Evolutionary conservation across 2,888 invertebrate species (phyloP).

Genomic region (Trachelus tabidus): DNA sequence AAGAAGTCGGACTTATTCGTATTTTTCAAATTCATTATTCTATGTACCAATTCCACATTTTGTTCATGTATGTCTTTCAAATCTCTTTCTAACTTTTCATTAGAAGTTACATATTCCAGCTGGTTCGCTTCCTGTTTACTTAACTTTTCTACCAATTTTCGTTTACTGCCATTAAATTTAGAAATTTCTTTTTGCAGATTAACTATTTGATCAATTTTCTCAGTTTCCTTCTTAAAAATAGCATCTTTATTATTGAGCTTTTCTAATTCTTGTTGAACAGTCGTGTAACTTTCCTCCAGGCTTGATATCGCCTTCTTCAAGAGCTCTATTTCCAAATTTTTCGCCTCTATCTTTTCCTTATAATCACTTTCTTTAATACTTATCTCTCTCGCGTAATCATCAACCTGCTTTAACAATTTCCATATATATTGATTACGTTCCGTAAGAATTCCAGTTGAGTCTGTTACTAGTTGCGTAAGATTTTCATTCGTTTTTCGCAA

Average conservation of each 20-base stretch:
- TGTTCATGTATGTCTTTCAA: conserved; percentile 30
- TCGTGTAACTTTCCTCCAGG: conserved; percentile 24
- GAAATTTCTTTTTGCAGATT: conserved; percentile 31
- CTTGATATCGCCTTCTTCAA: conserved; percentile 28
- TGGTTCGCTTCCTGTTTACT: conserved; percentile 30
- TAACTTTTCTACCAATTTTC: conserved; percentile 29
- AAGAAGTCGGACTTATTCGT: conserved; percentile 18
- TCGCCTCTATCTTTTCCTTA: conserved; percentile 19
- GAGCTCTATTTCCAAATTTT: conserved; percentile 24
- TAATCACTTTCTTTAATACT: conserved; percentile 16
- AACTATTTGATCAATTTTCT: conserved; percentile 34
- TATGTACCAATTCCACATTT: conserved; percentile 33
- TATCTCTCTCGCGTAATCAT: conserved; percentile 23
- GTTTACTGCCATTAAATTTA: conserved; percentile 32
- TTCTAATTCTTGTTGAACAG: conserved; percentile 25
- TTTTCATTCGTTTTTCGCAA: conserved; percentile 34
- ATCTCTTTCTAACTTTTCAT: conserved; percentile 32
- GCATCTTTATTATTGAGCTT: conserved; percentile 27
- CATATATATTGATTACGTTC: conserved; percentile 29
- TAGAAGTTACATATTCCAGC: conserved; percentile 28
- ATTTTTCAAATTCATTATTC: conserved; percentile 22
- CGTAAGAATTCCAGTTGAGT: conserved; percentile 22
- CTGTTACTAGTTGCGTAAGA: conserved; percentile 24
- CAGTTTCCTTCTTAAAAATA: conserved; percentile 28
- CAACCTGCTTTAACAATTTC: conserved; percentile 19